These are phyloP conservation scores for Pelmatolapia mariae DNA, from an alignment of 2,113 vertebrate genomes.

Conservation along the genomic window DNA sequence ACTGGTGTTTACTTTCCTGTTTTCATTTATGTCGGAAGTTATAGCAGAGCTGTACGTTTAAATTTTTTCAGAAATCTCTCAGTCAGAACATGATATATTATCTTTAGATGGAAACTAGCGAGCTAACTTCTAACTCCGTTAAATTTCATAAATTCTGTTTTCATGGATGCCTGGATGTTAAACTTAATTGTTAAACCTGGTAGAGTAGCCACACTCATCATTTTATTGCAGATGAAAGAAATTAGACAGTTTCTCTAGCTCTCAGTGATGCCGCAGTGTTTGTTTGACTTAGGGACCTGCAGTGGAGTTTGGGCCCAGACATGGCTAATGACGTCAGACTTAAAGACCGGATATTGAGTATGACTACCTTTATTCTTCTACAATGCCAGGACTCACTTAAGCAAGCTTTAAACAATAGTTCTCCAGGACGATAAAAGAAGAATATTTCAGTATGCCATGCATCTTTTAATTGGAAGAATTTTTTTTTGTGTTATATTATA, in stretches of 20 bases:
- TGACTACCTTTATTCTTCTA: not conserved
- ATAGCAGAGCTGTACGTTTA: accelerated
- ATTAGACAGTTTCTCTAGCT: not conserved
- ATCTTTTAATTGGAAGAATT: not conserved
- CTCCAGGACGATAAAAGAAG: not conserved
- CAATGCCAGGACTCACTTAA: accelerated
- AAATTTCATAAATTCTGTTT: not conserved
- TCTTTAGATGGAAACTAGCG: not conserved
- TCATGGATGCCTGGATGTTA: not conserved
- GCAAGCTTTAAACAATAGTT: not conserved
- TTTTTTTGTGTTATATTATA: not conserved
- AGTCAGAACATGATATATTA: not conserved
- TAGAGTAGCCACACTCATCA: not conserved
- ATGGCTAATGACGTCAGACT: accelerated
- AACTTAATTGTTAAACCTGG: not conserved
- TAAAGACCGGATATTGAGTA: not conserved
- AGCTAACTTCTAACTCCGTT: not conserved
- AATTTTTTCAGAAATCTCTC: accelerated
- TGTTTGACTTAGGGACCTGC: accelerated
- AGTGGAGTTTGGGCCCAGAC: not conserved
- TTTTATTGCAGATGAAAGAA: not conserved
- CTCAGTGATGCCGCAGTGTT: not conserved
- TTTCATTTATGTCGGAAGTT: accelerated
- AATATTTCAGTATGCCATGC: not conserved
- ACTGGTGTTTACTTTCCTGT: no score